These are phyloP conservation scores for Novumbra hubbsi DNA, from an alignment of 2,797 vertebrate species.

Conservation along the genomic window DNA sequence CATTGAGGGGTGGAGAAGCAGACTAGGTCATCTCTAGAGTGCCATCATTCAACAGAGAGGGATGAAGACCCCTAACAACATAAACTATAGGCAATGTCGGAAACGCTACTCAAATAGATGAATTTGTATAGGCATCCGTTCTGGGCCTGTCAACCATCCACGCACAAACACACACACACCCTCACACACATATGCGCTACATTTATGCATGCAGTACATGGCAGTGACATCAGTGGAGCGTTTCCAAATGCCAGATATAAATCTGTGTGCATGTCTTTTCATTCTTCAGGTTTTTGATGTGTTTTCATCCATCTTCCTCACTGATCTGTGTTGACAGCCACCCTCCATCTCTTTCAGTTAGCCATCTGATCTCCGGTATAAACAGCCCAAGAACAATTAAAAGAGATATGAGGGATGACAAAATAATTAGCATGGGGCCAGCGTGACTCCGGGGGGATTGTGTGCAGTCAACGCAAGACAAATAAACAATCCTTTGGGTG, in stretches of 20 bases:
- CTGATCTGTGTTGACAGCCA: conserved; percentile 59
- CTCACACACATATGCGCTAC: not conserved
- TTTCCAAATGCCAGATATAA: conserved; percentile 36
- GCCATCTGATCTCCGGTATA: conserved; percentile 67
- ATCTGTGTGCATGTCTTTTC: conserved; percentile 14
- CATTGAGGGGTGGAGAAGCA: not conserved
- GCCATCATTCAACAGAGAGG: conserved; percentile 21
- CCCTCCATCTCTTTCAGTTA: conserved; percentile 56
- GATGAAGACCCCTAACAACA: conserved; percentile 5
- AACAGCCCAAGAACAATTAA: conserved; percentile 72
- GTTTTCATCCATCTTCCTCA: conserved; percentile 55
- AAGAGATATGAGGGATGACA: conserved; percentile 70
- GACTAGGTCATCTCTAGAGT: conserved; percentile 21
- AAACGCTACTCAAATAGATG: conserved; percentile 1
- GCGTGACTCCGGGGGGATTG: conserved; percentile 39
- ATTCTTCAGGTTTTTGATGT: conserved; percentile 47
- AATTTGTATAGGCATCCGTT: not conserved
- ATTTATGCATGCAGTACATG: not conserved
- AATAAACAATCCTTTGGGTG: conserved; percentile 66
- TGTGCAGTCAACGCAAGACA: conserved; percentile 55
- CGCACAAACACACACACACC: not conserved
- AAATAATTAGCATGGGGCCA: conserved; percentile 70
- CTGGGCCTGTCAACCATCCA: not conserved
- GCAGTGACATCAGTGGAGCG: conserved; percentile 34
- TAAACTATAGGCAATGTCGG: not conserved